These are phyloP conservation scores for Melanerpes aurifrons DNA, from an alignment of 2,113 vertebrate genomes.

Conservation along the genomic window DNA sequence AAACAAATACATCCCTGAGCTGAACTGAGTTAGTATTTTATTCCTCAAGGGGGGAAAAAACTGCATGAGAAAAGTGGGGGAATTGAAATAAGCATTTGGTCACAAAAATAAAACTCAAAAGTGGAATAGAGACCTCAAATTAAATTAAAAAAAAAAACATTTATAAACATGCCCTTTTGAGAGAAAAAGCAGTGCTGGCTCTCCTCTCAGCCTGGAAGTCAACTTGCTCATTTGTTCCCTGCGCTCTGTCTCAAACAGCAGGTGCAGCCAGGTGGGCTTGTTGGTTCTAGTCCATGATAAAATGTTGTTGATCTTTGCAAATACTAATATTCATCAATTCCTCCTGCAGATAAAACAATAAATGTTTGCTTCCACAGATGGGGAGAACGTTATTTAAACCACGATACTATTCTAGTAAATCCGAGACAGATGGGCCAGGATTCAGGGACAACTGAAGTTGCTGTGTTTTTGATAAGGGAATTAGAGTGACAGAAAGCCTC, in stretches of 20 bases:
- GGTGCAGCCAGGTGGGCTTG: background rate
- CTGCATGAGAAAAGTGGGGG: accelerated
- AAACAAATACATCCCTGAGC: accelerated
- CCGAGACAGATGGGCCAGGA: conserved; percentile 39
- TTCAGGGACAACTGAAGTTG: conserved; percentile 33
- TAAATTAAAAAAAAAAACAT: accelerated
- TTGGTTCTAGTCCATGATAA: background rate
- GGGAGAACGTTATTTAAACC: conserved; percentile 47
- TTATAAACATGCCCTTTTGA: background rate
- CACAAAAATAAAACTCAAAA: background rate
- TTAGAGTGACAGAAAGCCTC: conserved; percentile 43
- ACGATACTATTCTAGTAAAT: conserved; percentile 23
- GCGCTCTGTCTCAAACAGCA: background rate
- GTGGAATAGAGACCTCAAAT: background rate
- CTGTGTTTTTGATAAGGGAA: conserved; percentile 46
- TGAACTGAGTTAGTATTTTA: accelerated
- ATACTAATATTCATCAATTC: conserved; percentile 21
- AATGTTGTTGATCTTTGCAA: background rate
- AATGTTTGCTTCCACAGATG: conserved; percentile 17
- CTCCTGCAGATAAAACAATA: conserved; percentile 8
- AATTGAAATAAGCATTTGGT: background rate
- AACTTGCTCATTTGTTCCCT: background rate
- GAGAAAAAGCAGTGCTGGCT: background rate
- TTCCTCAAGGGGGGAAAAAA: background rate
- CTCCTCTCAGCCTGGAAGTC: background rate